Base-by-base conservation (phyloP, 2,888 invertebrate genomes). In the Amphiduros pacificus region DNA sequence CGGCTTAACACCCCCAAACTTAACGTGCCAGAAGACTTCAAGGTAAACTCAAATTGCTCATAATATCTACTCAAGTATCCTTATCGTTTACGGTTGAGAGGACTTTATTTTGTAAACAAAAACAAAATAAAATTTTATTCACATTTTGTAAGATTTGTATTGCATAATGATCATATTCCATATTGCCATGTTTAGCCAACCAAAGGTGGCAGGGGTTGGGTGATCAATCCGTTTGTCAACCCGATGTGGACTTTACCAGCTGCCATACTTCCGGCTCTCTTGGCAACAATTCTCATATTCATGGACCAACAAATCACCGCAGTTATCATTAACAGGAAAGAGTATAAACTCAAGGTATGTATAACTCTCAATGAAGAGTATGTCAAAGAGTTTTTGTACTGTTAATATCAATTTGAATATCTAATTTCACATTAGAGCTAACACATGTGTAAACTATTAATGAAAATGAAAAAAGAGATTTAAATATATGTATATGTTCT, bases 221-320 rank as follows among this genome's bases (percentile, higher is more conserved):
- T 80, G 27, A 72, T 80, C 26, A 71, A 74, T 61, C 79, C 79
- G 1, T 62, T 78, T 50, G 68, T 62, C 36, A 77, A 77, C 66
- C 94, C 96, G 1, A 82, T 90, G 79, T 97, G 92, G 90, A 89
- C 94, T 26, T 86, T 90, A 2, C 78, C 92, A 9, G 86, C 91
- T 17, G 94, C 96, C 0, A 78, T 91, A 55, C 84, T 94, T 24
- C 97, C 97, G 2, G 97, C 97, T 24, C 84, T 97, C 55, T 84
- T 98, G 31, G 95, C 95, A 58, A 95, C 95, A 20, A 98, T 98
- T 77, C 85, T 99, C n/a, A 94, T 98, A 78, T 99, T 98, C 83
- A 96, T 98, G 95, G 98, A 99, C 86, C 98, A 99, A 80, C 98
- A 99, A 85, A 98, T 98, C 70, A 97, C 98, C 5, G 94, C 95